Percentiles rank a stretch among this genome's conserved stretches.
phyloP scores from a whole-genome alignment of 2,888 invertebrate genomes.

The Lamellibrachia satsuma region DNA sequence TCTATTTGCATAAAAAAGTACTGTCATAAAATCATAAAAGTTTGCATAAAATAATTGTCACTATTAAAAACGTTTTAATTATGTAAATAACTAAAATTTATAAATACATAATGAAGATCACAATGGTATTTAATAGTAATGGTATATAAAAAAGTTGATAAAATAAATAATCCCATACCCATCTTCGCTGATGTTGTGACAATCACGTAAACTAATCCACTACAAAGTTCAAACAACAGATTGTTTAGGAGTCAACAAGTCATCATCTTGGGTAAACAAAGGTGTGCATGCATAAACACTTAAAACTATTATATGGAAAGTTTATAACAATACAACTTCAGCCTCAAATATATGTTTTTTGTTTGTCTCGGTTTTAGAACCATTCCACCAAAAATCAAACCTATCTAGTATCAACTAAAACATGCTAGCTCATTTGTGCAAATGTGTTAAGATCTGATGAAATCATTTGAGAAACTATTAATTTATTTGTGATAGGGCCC shows the following conservation, averaged over 20 bases:
- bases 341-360: too few species aligned
- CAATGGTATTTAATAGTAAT: background rate
- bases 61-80: background rate
- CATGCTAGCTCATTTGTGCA: too few species aligned
- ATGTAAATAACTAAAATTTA: background rate
- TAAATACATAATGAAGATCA: background rate
- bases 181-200: slow-evolving; percentile 4
- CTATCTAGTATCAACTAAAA: too few species aligned
- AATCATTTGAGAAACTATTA: too few species aligned
- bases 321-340: background rate
- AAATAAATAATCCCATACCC: background rate
- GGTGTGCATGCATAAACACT: background rate
- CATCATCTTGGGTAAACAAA: background rate
- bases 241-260: background rate
- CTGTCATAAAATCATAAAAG: too few species aligned
- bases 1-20: too few species aligned
- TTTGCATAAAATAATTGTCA: too few species aligned
- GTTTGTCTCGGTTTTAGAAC: too few species aligned
- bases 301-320: background rate
- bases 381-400: too few species aligned
- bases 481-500: too few species aligned
- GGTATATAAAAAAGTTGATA: background rate
- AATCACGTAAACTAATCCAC: slow-evolving; percentile 17
- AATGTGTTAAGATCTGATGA: too few species aligned
- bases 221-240: background rate